Evolutionary conservation across 2,888 invertebrate genomes (phyloP), one percentile per base, ranked within the genome.

Genomic region (Rhingia campestris): DNA sequence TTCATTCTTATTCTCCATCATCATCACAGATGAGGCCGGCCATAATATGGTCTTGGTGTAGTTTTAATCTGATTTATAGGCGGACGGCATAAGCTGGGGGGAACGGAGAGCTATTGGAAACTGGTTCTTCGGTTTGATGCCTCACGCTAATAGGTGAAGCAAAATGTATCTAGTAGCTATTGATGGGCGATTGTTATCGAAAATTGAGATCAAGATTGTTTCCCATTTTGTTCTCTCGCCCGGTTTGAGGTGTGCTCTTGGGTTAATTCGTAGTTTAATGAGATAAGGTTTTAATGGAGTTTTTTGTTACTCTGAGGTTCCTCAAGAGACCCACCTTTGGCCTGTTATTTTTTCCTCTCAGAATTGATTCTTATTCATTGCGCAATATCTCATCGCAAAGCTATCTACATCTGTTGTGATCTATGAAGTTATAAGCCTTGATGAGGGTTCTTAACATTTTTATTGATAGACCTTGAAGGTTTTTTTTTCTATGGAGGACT

Each of bases 251-350:
- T 66, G 73, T 58, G 45, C 66, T 35, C 54, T 54, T 53, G 22
- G 64, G 80, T 75, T 80, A 75, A 80, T 69, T 58, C 80, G 69
- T 84, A 61, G 47, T 84, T 84, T 84, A 84, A 75, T 84, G 66
- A 54, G 84, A 80, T 80, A 84, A 84, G 59, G 69, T 70, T 69
- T 70, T 75, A 80, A 82, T 79, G 82, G 53, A 33, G 37, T 61
- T 39, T 41, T 30, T 41, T 58, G 14, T 64, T 37, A 53, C 9
- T 22, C n/a, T 64, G 69, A 37, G 22, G 45, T 63, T 32, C 72
- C 56, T 9, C 33, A 80, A 43, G 80, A 45, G 45, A 69, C 32
- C 41, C 63, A 70, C 69, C 69, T 47, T 54, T 63, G 79, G 43
- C 64, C 69, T 58, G 32, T 58, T 53, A 51, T 72, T 39, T 69